Conservation (phyloP, 1,140 invertebrate species). For the Cydia splendana region DNA sequence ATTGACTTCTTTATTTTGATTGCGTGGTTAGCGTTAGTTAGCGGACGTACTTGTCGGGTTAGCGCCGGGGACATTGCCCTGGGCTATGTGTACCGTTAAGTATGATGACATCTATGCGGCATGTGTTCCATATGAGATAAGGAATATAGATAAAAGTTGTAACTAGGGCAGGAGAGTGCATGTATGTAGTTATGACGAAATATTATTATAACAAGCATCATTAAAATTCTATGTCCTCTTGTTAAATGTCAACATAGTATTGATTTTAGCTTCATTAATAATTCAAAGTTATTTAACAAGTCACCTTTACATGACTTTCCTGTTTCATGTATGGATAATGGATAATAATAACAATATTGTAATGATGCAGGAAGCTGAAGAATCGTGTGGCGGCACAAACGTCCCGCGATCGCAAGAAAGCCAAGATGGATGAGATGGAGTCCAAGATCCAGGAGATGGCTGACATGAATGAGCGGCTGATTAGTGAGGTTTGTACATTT, state of each 20-base stretch:
- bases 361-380: slow-evolving; percentile 92
- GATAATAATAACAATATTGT: slow-evolving; percentile 33
- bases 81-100: background rate
- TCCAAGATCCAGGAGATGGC: slow-evolving; percentile 83
- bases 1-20: slow-evolving; percentile 39
- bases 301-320: background rate
- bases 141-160: background rate
- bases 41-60: slow-evolving; percentile 27
- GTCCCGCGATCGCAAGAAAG: slow-evolving; percentile 97
- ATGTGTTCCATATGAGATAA: background rate
- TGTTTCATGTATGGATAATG: background rate
- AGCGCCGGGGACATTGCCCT: slow-evolving; percentile 32
- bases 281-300: slow-evolving; percentile 10
- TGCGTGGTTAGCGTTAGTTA: slow-evolving; percentile 50
- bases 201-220: background rate
- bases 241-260: background rate
- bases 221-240: background rate
- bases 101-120: slow-evolving; percentile 3
- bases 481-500: slow-evolving; percentile 71
- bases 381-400: slow-evolving; percentile 99
- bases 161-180: slow-evolving; percentile 6
- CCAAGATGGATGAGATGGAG: slow-evolving; percentile 94
- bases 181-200: background rate
- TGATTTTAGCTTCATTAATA: background rate
- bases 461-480: slow-evolving; percentile 83